Percentiles rank a stretch among this genome's conserved stretches.
These are phyloP conservation scores for Anoplopoma fimbria DNA, from an alignment of 2,113 vertebrate genomes.

Conservation along the genomic window DNA sequence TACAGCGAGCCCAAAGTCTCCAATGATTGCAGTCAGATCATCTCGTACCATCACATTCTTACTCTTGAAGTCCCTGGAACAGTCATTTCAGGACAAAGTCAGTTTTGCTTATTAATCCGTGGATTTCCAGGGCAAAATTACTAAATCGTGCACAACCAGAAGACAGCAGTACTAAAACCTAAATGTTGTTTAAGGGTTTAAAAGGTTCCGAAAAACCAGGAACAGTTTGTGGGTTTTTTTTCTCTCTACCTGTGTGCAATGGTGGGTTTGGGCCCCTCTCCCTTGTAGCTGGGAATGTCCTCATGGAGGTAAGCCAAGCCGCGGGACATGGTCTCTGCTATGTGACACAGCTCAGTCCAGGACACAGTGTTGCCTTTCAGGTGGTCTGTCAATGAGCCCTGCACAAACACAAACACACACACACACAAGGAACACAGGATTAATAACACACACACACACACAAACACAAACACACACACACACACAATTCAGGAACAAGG, in stretches of 20 bases:
- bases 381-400: conserved; percentile 97
- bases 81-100: conserved; percentile 19
- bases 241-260: conserved; percentile 93
- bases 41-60: conserved; percentile 97
- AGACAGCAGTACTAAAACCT: not conserved
- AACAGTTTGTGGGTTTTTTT: too few relatives aligned
- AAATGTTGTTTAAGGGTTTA: not conserved
- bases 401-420: conserved; percentile 19
- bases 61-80: conserved; percentile 97
- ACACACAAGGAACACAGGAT: conserved; percentile 13
- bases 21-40: conserved; percentile 93
- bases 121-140: not conserved
- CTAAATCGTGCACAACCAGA: conserved; percentile 4
- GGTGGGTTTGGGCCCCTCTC: conserved; percentile 96
- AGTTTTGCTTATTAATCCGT: conserved; percentile 1
- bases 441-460: conserved; percentile 18
- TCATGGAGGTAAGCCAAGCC: conserved; percentile 98
- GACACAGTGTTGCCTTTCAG: conserved; percentile 95
- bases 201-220: not conserved
- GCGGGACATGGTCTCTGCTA: conserved; percentile 94
- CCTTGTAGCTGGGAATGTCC: conserved; percentile 92
- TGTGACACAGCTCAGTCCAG: conserved; percentile 96
- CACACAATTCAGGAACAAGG: conserved; percentile 5
- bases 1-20: conserved; percentile 96
- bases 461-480: conserved; percentile 1